phyloP scores from a whole-genome alignment of 2,888 invertebrate genomes.

The Lithodes maja region DNA sequence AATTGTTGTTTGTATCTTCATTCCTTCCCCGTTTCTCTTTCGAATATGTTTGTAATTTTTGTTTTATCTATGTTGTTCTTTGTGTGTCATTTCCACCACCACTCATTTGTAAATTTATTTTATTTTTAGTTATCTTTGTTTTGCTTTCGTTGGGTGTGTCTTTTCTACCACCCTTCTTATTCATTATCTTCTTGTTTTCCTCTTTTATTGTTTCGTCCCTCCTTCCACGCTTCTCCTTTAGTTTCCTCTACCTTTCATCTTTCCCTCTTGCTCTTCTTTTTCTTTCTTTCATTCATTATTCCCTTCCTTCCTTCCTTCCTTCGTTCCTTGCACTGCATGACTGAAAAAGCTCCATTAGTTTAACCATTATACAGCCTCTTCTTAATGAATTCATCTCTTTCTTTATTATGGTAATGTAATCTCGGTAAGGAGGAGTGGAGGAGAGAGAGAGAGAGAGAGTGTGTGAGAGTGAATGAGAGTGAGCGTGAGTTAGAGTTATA shows the following conservation, averaged over 20 bases:
- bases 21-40: too few species aligned
- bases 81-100: too few species aligned
- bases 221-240: not conserved
- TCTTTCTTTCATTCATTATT: not conserved
- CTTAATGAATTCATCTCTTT: not conserved
- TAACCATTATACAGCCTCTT: not conserved
- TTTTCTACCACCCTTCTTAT: not conserved
- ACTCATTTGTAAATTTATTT: too few species aligned
- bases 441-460: not conserved
- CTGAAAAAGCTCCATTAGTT: not conserved
- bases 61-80: too few species aligned
- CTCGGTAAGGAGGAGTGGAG: not conserved
- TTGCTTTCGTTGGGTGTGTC: not conserved
- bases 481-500: not conserved
- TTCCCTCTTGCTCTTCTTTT: not conserved
- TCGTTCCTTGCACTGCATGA: not conserved
- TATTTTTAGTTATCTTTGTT: not conserved
- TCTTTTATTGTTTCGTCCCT: not conserved
- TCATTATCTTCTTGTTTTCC: not conserved
- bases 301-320: not conserved
- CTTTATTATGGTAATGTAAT: not conserved
- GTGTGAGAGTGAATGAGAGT: not conserved
- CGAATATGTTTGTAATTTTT: too few species aligned
- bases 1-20: too few species aligned
- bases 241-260: not conserved